Evolutionary conservation across 2,797 vertebrate genomes (phyloP).

Genomic region (Chlorospingus semifuscus): DNA sequence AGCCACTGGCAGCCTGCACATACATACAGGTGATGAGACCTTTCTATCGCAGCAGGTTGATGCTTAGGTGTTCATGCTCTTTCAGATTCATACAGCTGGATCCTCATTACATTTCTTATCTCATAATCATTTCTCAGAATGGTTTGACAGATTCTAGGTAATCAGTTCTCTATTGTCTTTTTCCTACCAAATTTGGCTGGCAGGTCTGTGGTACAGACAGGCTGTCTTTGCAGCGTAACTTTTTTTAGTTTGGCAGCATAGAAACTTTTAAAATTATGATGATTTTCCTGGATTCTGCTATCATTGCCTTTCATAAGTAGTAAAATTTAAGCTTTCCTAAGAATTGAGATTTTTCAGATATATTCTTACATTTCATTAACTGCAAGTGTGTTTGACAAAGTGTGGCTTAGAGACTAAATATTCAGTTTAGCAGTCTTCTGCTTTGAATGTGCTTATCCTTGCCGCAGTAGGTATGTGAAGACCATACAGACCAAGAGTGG

Average conservation of each 20-base stretch:
- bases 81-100: background rate
- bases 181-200: background rate
- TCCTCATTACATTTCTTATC: background rate
- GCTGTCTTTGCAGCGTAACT: background rate
- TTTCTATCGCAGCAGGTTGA: background rate
- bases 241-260: background rate
- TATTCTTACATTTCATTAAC: background rate
- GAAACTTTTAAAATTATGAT: background rate
- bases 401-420: background rate
- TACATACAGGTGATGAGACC: background rate
- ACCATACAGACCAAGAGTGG: background rate
- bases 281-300: background rate
- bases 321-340: background rate
- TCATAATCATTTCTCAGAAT: background rate
- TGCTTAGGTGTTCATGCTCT: background rate
- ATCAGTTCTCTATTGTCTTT: background rate
- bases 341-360: background rate
- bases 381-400: background rate
- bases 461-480: background rate
- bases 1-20: background rate
- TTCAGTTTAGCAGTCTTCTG: background rate
- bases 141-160: background rate
- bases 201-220: background rate
- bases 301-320: background rate
- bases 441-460: background rate